These are phyloP conservation scores for Labeo calbasu DNA, from an alignment of 2,797 vertebrate genomes.

Conservation along the genomic window DNA sequence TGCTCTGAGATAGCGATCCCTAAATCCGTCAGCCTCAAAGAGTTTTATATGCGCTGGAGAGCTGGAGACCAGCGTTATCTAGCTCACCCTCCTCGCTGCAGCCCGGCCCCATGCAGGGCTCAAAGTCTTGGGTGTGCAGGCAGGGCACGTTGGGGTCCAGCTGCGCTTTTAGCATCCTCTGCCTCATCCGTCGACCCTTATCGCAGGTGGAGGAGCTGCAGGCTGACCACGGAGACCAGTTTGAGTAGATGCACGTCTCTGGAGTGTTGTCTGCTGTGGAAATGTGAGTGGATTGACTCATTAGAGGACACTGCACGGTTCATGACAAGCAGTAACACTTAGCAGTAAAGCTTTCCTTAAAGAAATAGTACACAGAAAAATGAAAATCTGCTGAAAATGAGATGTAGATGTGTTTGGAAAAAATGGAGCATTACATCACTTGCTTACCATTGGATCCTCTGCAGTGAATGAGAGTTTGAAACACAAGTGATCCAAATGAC, in stretches of 20 bases:
- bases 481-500: background rate
- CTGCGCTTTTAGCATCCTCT: slow-evolving; percentile 96
- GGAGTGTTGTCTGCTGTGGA: slow-evolving; percentile 86
- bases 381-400: background rate
- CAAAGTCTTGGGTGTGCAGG: slow-evolving; percentile 94
- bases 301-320: background rate
- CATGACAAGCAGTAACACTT: background rate
- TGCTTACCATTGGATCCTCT: background rate
- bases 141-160: slow-evolving; percentile 90
- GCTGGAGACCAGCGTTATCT: slow-evolving; percentile 16
- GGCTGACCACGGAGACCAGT: slow-evolving; percentile 96
- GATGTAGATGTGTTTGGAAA: background rate
- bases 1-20: background rate
- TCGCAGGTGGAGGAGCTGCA: slow-evolving; percentile 95
- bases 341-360: background rate
- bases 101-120: slow-evolving; percentile 95
- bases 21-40: slow-evolving; percentile 28
- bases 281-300: slow-evolving; percentile 24
- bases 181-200: slow-evolving; percentile 94
- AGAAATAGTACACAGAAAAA: background rate
- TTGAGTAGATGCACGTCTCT: slow-evolving; percentile 96
- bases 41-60: slow-evolving; percentile 17
- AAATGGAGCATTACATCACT: background rate
- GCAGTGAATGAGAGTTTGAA: background rate
- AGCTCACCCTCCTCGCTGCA: slow-evolving; percentile 89